A percentile compares a stretch with the other conserved stretches of the same genome.
These are phyloP conservation scores for Cydia fagiglandana DNA, from an alignment of 1,140 invertebrate species.

Conservation along the genomic window DNA sequence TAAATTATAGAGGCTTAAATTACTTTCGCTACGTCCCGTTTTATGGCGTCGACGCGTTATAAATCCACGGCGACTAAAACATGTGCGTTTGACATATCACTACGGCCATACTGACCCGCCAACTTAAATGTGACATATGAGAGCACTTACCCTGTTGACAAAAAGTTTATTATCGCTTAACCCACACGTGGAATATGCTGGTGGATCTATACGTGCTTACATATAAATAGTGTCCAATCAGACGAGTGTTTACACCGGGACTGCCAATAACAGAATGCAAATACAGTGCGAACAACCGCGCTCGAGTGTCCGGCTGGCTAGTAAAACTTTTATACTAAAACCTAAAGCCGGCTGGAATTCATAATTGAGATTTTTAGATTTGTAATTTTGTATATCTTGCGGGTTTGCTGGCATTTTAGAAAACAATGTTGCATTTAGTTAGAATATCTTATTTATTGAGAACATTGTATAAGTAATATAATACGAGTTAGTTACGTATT, in stretches of 20 bases:
- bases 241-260: constrained; percentile 70
- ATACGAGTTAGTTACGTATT: no score
- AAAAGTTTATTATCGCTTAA: constrained; percentile 9
- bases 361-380: background rate
- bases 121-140: constrained; percentile 12
- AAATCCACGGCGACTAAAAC: constrained; percentile 31
- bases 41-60: constrained; percentile 26
- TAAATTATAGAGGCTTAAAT: constrained; percentile 29
- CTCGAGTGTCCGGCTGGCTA: constrained; percentile 38
- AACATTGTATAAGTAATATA: background rate
- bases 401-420: background rate
- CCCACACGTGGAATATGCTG: background rate
- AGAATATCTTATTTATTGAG: background rate
- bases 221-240: constrained; percentile 60
- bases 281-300: constrained; percentile 59
- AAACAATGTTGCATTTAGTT: background rate
- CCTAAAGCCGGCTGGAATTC: constrained; percentile 5
- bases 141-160: background rate
- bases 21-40: constrained; percentile 30
- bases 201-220: constrained; percentile 13
- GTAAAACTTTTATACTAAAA: constrained; percentile 24
- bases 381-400: background rate
- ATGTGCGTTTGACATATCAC: constrained; percentile 30
- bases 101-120: constrained; percentile 4
- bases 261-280: constrained; percentile 75